A percentile compares a stretch with the other conserved stretches of the same genome.
Conservation (phyloP, 35 echinoderm and acorn worm genomes). For the Chiridota heheva region DNA sequence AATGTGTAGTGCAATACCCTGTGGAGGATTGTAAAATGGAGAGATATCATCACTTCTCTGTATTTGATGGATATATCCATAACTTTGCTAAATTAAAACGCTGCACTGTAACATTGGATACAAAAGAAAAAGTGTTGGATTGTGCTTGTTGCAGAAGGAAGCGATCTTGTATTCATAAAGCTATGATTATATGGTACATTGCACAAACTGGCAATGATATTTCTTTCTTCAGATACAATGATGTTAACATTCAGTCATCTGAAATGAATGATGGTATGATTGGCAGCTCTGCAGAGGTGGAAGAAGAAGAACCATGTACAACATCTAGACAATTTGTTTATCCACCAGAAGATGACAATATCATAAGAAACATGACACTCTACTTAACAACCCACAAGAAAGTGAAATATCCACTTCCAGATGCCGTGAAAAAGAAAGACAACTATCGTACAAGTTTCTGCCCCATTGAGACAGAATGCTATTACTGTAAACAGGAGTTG, state of each 20-base stretch:
- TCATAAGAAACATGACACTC: not conserved
- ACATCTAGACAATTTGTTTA: too few relatives aligned
- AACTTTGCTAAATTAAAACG: not conserved
- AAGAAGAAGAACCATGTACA: too few relatives aligned
- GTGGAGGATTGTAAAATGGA: not conserved
- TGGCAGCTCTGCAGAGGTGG: not conserved
- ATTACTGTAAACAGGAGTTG: not conserved
- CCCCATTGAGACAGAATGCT: slow-evolving; percentile 5
- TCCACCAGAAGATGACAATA: not conserved
- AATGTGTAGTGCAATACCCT: slow-evolving; percentile 2
- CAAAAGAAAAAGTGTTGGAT: not conserved
- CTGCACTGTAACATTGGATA: not conserved
- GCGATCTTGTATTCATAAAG: not conserved
- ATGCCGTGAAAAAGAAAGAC: not conserved
- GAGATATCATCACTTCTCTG: slow-evolving; percentile 6
- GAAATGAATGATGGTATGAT: too few relatives aligned
- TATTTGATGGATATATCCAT: slow-evolving; percentile 33
- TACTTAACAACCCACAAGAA: not conserved
- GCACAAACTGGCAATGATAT: not conserved
- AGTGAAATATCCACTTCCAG: not conserved
- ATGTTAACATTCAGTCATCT: not conserved
- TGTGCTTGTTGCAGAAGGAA: slow-evolving; percentile 14
- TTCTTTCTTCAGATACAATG: too few relatives aligned
- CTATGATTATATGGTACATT: not conserved
- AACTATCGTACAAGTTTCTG: not conserved